Base-by-base conservation (phyloP, 2,888 invertebrate species). In the Baronia brevicornis region DNA sequence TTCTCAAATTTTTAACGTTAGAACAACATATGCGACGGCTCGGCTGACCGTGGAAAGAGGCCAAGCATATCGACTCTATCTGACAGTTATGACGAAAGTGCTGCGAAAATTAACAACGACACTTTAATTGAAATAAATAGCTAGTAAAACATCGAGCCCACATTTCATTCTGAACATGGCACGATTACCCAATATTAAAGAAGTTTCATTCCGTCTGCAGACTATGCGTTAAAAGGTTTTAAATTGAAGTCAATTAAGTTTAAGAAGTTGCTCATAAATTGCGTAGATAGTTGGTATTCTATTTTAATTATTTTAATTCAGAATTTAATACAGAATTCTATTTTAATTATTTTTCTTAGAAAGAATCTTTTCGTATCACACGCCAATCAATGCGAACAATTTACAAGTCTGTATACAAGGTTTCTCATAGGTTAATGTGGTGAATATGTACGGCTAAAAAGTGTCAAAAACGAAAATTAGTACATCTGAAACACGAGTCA, bases 81-180 rank as follows among this genome's bases (percentile, higher is more conserved):
- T 10, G 20, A 28, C 20, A 34, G 23, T 28, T 28, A 72, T 66
- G 75, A 75, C 69, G 71, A 68, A 60, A 57, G 56, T 60, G 52
- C 47, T 53, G 63, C 67, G 57, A 69, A 72, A 71, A 73, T 74
- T 72, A 70, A 64, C 61, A 60, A 68, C 62, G 69, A 58, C 63
- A 53, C 62, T 72, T 77, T 73, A 78, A 82, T 82, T 79, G 74
- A 70, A 64, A 72, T 55, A 66, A 71, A 77, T 66, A 59, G 65
- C 59, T 44, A 42, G 39, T 49, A 50, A 52, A 43, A 31, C 26
- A 38, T 32, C 39, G 33, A 45, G 41, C 38, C 41, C 13, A 41
- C 39, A 37, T 23, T 24, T 19, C 30, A 33, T 19, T 20, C 26
- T 30, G 12, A 24, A 28, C 8, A 34, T 12, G 22, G 21, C 27